Evolutionary conservation across 2,888 invertebrate species (phyloP), one percentile per base, ranked within the genome.

Genomic region (Nipponacmea schrenckii): DNA sequence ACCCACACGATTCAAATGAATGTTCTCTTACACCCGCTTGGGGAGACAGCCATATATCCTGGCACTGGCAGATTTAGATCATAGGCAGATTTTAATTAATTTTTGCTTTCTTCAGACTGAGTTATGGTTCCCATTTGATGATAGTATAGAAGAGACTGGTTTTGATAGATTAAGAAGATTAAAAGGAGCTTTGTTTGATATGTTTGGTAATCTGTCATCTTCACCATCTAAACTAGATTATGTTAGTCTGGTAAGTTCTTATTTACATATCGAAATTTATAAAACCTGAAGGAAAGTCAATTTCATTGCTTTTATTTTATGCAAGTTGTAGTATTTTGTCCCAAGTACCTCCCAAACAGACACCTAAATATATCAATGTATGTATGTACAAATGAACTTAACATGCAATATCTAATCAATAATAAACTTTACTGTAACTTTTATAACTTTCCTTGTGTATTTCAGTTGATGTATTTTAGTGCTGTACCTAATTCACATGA

Each of bases 381-480:
- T n/a, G n/a, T n/a, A n/a, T n/a, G n/a, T n/a, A n/a, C n/a, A n/a
- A n/a, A n/a, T n/a, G n/a, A n/a, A n/a, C n/a, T n/a, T n/a, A n/a
- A n/a, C n/a, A n/a, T n/a, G n/a, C n/a, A n/a, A n/a, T n/a, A n/a
- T n/a, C n/a, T n/a, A n/a, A n/a, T n/a, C n/a, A n/a, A n/a, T n/a
- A n/a, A n/a, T n/a, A n/a, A n/a, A n/a, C n/a, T n/a, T n/a, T n/a
- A n/a, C n/a, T n/a, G n/a, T 39, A 7, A 39, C 3, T 5, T 39
- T 1, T 8, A 39, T 64, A 31, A 17, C 2, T 15, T 44, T 63
- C 39, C 20, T 15, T 67, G 70, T 73, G 31, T 73, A 31, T 78
- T 78, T 17, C 79, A 88, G 87, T 70, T 88, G 77, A 75, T 88
- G 82, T 88, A 88, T 80, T 88, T 88, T 71, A 83, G 85, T 77